Conservation (phyloP, 2,888 invertebrate species). For the Cantharis nigra region DNA sequence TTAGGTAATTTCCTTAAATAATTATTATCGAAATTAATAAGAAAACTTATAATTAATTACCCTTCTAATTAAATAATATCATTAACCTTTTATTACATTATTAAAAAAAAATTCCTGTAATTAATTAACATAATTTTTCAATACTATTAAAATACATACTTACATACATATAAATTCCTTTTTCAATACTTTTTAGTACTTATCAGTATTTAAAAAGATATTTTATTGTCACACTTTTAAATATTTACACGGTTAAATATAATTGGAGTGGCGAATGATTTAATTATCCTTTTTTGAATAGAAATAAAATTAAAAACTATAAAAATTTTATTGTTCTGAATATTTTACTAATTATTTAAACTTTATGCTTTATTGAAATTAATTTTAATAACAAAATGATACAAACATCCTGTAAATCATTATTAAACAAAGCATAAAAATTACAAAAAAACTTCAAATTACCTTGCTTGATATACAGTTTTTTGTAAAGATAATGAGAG, state of each 20-base stretch:
- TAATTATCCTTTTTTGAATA: neutral
- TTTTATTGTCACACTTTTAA: neutral
- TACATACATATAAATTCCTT: no score
- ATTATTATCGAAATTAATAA: neutral
- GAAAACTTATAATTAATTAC: neutral
- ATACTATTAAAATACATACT: neutral
- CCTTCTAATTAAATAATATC: neutral
- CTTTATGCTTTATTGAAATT: neutral
- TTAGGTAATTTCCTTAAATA: neutral
- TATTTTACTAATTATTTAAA: neutral
- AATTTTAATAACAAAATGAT: neutral
- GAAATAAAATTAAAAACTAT: neutral
- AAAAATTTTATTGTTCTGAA: neutral
- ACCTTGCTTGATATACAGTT: neutral
- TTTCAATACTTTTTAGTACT: no score
- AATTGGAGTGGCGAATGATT: neutral
- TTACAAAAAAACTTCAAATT: neutral
- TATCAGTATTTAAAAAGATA: no score
- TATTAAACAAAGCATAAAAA: neutral
- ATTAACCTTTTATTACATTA: neutral
- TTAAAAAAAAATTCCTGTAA: neutral
- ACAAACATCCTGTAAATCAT: neutral
- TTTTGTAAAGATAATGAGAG: neutral
- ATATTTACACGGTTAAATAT: neutral
- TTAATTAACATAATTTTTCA: neutral